phyloP scores from a whole-genome alignment of 1,140 invertebrate species.

The Colletes gigas region DNA sequence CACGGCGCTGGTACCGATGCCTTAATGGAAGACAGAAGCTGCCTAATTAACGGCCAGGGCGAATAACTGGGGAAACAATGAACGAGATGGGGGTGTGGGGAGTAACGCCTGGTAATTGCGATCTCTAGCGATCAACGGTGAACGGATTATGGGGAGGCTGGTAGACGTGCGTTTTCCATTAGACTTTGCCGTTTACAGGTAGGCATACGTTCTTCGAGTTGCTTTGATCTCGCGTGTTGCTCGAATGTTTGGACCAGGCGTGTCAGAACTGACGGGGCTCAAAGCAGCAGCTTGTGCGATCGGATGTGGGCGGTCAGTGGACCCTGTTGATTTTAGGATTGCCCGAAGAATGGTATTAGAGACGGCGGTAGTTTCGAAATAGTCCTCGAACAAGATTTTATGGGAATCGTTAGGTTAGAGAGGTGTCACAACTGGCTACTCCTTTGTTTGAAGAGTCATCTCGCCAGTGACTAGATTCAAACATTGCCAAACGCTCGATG shows the following conservation, averaged over 20 bases:
- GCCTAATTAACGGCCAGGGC: slow-evolving; percentile 62
- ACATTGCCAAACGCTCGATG: too few relatives aligned
- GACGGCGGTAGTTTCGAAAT: background rate
- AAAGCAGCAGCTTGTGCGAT: slow-evolving; percentile 20
- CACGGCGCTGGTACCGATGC: slow-evolving; percentile 36
- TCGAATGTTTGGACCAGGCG: slow-evolving; percentile 25
- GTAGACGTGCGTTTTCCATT: background rate
- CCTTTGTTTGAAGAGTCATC: too few relatives aligned
- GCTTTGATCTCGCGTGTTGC: slow-evolving; percentile 44
- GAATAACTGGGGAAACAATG: slow-evolving; percentile 49
- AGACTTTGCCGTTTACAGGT: background rate
- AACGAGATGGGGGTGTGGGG: background rate
- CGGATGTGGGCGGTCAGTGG: slow-evolving; percentile 15
- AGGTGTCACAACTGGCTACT: too few relatives aligned
- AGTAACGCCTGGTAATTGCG: slow-evolving; percentile 20
- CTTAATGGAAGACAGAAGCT: slow-evolving; percentile 59
- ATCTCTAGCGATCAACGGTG: slow-evolving; percentile 6
- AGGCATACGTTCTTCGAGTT: background rate
- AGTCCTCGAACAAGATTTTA: background rate
- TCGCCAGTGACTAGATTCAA: too few relatives aligned
- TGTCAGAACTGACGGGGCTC: slow-evolving; percentile 9
- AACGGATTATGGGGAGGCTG: background rate
- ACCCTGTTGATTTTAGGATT: background rate
- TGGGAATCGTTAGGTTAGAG: too few relatives aligned
- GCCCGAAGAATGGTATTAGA: background rate